Percentiles rank a stretch among this genome's conserved stretches.
Conservation (phyloP, 1,140 invertebrate species). For the Drosophila albomicans region DNA sequence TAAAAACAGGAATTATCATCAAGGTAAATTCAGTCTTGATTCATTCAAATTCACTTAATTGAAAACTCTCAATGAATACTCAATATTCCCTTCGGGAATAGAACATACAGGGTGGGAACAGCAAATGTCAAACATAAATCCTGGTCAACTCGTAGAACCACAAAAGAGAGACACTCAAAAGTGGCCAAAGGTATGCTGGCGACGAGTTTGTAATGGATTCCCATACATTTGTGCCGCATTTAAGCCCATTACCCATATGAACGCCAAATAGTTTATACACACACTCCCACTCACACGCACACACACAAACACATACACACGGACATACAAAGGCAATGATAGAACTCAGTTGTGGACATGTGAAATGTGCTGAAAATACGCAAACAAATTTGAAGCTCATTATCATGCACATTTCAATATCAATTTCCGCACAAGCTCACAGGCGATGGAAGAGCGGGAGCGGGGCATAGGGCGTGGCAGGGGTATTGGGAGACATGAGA, state of each 20-base stretch:
- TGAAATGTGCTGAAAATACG: constrained; percentile 29
- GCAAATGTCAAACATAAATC: constrained; percentile 42
- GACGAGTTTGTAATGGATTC: constrained; percentile 29
- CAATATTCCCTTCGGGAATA: neutral
- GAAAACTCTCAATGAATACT: no score
- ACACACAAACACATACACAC: constrained; percentile 8
- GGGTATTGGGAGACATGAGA: constrained; percentile 38
- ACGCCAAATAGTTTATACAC: constrained; percentile 35
- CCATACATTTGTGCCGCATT: constrained; percentile 52
- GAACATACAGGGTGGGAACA: neutral
- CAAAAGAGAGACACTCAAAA: constrained; percentile 43
- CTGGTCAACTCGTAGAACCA: constrained; percentile 13
- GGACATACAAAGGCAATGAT: neutral
- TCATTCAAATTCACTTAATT: no score
- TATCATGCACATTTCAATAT: constrained; percentile 74
- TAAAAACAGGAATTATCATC: no score
- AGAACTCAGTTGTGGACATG: constrained; percentile 20
- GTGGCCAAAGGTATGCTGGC: neutral
- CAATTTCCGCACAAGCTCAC: constrained; percentile 53
- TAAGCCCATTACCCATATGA: constrained; percentile 44
- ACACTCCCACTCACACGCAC: neutral
- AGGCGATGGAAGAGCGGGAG: neutral
- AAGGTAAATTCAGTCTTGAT: no score
- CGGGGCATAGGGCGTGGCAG: neutral
- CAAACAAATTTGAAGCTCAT: constrained; percentile 67